Evolutionary conservation across 2,797 vertebrate species (phyloP).

Genomic region (Scleropages formosus): DNA sequence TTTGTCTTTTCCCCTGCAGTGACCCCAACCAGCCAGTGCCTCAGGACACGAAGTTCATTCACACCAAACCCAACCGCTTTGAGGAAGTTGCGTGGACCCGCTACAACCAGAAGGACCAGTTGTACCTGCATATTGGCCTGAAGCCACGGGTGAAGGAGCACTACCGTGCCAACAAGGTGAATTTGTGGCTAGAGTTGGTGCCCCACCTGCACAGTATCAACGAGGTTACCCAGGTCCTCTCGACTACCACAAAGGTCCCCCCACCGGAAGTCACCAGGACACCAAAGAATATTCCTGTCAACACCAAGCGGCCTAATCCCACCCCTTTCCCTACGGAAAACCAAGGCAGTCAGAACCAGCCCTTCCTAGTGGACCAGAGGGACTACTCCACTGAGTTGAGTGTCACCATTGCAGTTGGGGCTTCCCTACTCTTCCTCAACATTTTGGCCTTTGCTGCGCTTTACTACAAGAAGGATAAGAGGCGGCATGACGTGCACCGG

Average conservation of each 20-base stretch:
- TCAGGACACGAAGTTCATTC: constrained; percentile 98
- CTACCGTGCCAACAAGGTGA: constrained; percentile 97
- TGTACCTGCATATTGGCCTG: constrained; percentile 97
- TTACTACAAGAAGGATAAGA: constrained; percentile 99
- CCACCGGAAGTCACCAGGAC: constrained; percentile 89
- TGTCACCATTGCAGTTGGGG: constrained; percentile 95
- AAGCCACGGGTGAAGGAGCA: constrained; percentile 99
- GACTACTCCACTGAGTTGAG: constrained; percentile 98
- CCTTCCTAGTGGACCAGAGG: constrained; percentile 92
- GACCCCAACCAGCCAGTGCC: constrained; percentile 98
- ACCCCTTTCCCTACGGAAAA: constrained; percentile 92
- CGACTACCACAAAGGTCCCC: constrained; percentile 97
- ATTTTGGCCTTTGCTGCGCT: constrained; percentile 95
- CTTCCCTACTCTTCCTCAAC: constrained; percentile 95
- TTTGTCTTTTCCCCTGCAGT: constrained; percentile 58
- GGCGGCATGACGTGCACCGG: constrained; percentile 90
- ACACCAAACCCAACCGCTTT: constrained; percentile 98
- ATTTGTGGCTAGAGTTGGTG: constrained; percentile 96
- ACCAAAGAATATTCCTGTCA: constrained; percentile 85
- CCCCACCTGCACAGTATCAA: constrained; percentile 98
- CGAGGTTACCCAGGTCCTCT: constrained; percentile 94
- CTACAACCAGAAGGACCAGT: constrained; percentile 97
- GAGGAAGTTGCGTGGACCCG: constrained; percentile 98
- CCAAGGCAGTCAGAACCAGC: constrained; percentile 89
- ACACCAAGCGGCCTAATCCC: constrained; percentile 78